phyloP scores from a whole-genome alignment of 2,797 vertebrate species.

The Sphenodon punctatus region DNA sequence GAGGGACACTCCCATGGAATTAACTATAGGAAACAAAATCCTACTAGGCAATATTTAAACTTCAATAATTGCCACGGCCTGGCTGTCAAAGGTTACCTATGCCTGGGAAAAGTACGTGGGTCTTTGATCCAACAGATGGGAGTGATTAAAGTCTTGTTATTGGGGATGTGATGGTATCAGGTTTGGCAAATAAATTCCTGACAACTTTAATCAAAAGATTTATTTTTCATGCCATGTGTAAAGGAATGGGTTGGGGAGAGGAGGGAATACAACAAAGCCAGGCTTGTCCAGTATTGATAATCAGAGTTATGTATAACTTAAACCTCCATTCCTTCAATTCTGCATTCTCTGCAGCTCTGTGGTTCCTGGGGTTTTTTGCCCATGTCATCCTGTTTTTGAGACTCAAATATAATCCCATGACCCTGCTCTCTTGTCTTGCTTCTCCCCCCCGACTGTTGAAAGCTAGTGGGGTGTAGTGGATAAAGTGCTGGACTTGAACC shows the following conservation, averaged over 20 bases:
- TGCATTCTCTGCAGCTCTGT: accelerated
- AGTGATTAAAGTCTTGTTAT: background rate
- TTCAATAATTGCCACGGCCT: accelerated
- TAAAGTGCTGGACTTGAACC: too few relatives aligned
- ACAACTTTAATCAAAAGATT: background rate
- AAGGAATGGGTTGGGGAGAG: background rate
- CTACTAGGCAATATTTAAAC: background rate
- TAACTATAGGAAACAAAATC: background rate
- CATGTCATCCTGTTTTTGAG: too few relatives aligned
- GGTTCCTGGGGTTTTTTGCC: accelerated
- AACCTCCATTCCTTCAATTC: accelerated
- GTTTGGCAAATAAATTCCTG: background rate
- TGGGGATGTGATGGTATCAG: background rate
- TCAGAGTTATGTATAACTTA: accelerated
- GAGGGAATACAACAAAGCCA: background rate
- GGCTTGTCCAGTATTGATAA: accelerated
- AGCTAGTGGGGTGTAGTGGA: too few relatives aligned
- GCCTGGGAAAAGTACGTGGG: background rate
- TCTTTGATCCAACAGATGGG: background rate
- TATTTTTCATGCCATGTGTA: background rate
- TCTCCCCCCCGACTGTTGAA: too few relatives aligned
- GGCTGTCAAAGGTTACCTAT: background rate
- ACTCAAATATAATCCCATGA: too few relatives aligned
- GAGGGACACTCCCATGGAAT: background rate
- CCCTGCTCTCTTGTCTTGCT: too few relatives aligned